A percentile compares a stretch with the other conserved stretches of the same genome.
phyloP scores from a whole-genome alignment of 2,888 invertebrate genomes.

The Cheilosia soror region DNA sequence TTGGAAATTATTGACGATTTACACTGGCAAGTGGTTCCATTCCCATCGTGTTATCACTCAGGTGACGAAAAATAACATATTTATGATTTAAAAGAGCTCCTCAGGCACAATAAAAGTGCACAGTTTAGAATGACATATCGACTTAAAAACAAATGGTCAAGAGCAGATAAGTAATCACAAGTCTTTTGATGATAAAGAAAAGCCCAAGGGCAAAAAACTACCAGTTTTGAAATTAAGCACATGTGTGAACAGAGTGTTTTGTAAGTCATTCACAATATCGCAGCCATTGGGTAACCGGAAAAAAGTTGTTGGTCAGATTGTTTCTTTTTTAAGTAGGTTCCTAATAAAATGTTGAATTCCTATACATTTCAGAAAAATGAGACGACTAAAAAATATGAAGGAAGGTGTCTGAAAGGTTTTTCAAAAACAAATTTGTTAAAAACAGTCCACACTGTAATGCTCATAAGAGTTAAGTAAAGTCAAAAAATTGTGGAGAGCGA shows the following conservation, averaged over 20 bases:
- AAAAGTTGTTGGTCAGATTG: too few relatives aligned
- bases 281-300: too few relatives aligned
- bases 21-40: not conserved
- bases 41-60: not conserved
- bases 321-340: too few relatives aligned
- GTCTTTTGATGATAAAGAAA: constrained; percentile 1
- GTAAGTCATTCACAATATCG: too few relatives aligned
- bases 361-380: too few relatives aligned
- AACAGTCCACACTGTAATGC: too few relatives aligned
- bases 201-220: not conserved
- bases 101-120: not conserved
- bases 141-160: not conserved
- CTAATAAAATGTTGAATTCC: too few relatives aligned
- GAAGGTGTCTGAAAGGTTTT: too few relatives aligned
- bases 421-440: too few relatives aligned
- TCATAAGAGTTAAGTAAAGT: too few relatives aligned
- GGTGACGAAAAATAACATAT: not conserved
- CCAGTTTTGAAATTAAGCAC: not conserved
- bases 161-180: constrained; percentile 13
- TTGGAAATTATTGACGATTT: not conserved
- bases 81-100: not conserved
- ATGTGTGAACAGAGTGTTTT: not conserved
- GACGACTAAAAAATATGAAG: too few relatives aligned
- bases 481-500: too few relatives aligned
- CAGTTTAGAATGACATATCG: not conserved